These are phyloP conservation scores for Hydrozoanthus tunicans DNA, from an alignment of 64 coral and sea anemone species.

Conservation along the genomic window DNA sequence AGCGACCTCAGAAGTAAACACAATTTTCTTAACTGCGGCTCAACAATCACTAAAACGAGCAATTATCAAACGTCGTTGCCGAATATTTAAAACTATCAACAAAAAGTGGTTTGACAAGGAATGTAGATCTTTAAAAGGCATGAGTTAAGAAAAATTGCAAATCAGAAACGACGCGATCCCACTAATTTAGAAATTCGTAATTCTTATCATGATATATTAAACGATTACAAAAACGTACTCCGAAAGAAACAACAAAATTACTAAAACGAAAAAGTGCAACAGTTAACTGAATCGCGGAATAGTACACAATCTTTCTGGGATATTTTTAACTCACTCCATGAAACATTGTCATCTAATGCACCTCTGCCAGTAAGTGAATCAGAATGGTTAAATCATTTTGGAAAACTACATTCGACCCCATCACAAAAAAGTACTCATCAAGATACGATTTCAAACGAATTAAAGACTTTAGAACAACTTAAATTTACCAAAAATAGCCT, in stretches of 20 bases:
- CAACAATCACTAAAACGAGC: not conserved
- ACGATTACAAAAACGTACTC: conserved; percentile 9
- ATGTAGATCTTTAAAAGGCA: not conserved
- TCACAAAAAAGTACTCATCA: conserved; percentile 3
- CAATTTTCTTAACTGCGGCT: conserved; percentile 3
- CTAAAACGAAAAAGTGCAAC: not conserved
- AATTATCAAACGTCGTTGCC: not conserved
- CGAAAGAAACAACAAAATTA: conserved; percentile 21
- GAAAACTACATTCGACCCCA: not conserved
- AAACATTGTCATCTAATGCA: conserved; percentile 7
- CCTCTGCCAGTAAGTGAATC: conserved; percentile 6
- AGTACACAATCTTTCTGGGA: not conserved
- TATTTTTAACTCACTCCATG: not conserved
- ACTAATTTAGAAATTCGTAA: not conserved
- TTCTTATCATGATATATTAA: not conserved
- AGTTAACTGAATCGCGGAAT: not conserved
- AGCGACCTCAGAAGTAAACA: not conserved
- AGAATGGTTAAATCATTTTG: not conserved
- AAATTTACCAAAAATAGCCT: conserved; percentile 8
- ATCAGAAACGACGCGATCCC: not conserved
- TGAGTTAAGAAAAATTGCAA: conserved; percentile 3
- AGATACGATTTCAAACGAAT: conserved; percentile 14
- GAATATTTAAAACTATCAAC: not conserved
- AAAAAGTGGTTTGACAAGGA: not conserved
- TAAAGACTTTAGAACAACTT: conserved; percentile 1